Percentiles rank a stretch among this genome's conserved stretches.
These are phyloP conservation scores for Sylvia atricapilla DNA, from an alignment of 2,113 vertebrate genomes.

Conservation along the genomic window DNA sequence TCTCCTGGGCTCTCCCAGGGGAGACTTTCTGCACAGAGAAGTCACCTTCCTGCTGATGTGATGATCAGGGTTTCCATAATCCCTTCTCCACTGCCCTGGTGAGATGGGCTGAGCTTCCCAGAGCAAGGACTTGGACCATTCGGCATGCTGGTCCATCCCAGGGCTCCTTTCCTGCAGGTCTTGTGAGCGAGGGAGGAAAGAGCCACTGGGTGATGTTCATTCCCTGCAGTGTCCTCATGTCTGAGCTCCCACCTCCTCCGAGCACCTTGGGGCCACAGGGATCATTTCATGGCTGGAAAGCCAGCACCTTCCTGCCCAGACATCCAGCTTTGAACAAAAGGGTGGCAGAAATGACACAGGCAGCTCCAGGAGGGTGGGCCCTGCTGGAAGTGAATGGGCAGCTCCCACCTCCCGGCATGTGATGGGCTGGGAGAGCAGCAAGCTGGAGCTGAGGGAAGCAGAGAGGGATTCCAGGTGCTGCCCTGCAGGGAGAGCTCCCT, in stretches of 20 bases:
- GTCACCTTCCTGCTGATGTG: background rate
- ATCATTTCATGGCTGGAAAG: background rate
- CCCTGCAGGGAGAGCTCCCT: background rate
- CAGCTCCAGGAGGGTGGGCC: background rate
- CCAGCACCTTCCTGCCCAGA: background rate
- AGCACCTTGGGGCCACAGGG: background rate
- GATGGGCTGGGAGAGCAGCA: background rate
- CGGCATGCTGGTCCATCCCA: background rate
- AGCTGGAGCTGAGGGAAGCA: background rate
- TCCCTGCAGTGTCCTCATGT: background rate
- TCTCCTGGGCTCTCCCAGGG: background rate
- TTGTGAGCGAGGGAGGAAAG: background rate
- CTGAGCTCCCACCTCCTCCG: background rate
- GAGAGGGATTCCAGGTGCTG: background rate
- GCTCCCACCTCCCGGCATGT: background rate
- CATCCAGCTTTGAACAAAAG: background rate
- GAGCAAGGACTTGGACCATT: background rate
- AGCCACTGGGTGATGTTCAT: accelerated
- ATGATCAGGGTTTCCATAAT: background rate
- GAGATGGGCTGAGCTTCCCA: background rate
- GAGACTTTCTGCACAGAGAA: background rate
- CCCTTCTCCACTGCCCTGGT: accelerated
- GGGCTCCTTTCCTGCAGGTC: background rate
- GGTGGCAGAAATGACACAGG: background rate
- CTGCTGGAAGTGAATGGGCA: background rate